Evolutionary conservation across 2,888 invertebrate species (phyloP), one percentile per base, ranked within the genome.

Genomic region (Thera britannica): DNA sequence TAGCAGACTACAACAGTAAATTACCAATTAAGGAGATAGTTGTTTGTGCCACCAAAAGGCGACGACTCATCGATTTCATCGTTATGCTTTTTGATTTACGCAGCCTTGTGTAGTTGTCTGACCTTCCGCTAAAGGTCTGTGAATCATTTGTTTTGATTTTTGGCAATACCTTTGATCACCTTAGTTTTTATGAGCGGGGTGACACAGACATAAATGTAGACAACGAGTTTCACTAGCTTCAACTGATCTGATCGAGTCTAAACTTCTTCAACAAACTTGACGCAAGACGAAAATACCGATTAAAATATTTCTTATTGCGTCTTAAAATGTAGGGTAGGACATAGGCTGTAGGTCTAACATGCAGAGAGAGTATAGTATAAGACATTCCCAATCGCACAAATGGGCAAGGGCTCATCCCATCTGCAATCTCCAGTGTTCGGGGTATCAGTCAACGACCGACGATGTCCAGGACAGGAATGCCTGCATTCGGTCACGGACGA

Each of bases 401-500:
- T 23, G 1, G 23, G 23, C 23, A 23, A 23, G 23, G 0, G 1
- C 44, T 46, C 44, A 46, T 46, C 44, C 44, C 8, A 52, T 52
- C 52, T 52, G 3, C 7, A 52, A 52, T 34, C 52, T 52, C 52
- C 23, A 62, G 58, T 34, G 54, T 58, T 58, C 84, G 83, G 83
- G 79, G 80, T 82, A 83, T 83, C 89, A 87, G 87, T 88, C 86
- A 87, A 87, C 87, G 88, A 85, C 86, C 88, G 84, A 75, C 79
- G 76, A 79, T 80, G 82, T 86, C 86, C 87, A 66, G 66, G 69
- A 66, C 61, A 54, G 54, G 48, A 62, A 67, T 62, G 67, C 58
- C 49, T 69, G 69, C 65, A 62, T 58, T 84, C 77, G 77, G 68
- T 72, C 71, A 63, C 59, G 61, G 62, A 51, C 64, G 71, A 67